Conservation (phyloP, 1,140 invertebrate species). For the Neuroterus valhalla region DNA sequence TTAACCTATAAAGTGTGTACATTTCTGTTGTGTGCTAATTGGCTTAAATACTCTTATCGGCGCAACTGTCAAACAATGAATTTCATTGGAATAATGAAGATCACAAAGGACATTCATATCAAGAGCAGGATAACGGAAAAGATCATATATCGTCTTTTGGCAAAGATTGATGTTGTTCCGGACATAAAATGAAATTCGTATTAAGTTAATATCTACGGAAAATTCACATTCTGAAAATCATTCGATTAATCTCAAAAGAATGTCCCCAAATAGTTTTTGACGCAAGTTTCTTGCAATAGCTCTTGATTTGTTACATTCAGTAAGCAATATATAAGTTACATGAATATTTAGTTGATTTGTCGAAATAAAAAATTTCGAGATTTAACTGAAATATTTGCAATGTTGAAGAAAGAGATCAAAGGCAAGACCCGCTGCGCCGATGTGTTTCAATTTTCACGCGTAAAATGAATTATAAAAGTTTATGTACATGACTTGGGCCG, state of each 20-base stretch:
- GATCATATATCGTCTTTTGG: conserved; percentile 34
- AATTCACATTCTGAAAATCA: conserved; percentile 45
- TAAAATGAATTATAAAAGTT: no score
- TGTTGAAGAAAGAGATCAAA: background rate
- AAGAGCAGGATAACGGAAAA: conserved; percentile 2
- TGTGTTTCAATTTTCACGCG: no score
- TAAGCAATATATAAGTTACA: conserved; percentile 46
- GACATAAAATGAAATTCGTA: conserved; percentile 39
- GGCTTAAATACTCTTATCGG: conserved; percentile 73
- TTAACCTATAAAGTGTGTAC: conserved; percentile 74
- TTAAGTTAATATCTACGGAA: conserved; percentile 48
- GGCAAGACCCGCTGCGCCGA: no score
- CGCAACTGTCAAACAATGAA: conserved; percentile 69
- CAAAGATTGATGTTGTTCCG: conserved; percentile 46
- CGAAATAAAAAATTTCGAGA: conserved; percentile 57
- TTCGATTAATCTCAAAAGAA: conserved; percentile 45
- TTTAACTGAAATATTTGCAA: conserved; percentile 40
- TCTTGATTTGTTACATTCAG: conserved; percentile 39
- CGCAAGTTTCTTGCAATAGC: conserved; percentile 31
- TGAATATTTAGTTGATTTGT: conserved; percentile 44
- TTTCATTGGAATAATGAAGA: conserved; percentile 52
- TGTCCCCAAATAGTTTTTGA: conserved; percentile 37
- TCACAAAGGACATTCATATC: conserved; percentile 28
- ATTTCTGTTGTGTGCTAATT: conserved; percentile 72
- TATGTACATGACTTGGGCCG: no score